Evolutionary conservation across 2,888 invertebrate species (phyloP).

Genomic region (Spilosoma lubricipeda): DNA sequence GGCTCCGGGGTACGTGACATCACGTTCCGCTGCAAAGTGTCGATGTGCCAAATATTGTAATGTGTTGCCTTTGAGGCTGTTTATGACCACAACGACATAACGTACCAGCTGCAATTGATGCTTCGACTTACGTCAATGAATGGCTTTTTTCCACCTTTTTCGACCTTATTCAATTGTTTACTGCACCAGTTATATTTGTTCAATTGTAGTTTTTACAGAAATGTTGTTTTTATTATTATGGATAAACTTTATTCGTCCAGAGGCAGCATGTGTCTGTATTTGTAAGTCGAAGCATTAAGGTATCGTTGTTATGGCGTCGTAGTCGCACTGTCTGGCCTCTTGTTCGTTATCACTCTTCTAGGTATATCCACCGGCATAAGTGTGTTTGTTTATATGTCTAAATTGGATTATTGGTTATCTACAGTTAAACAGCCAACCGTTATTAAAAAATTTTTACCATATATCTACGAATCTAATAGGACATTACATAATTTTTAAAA

Average conservation of each 20-base stretch:
- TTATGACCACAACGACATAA: slow-evolving; percentile 57
- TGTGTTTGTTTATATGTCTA: slow-evolving; percentile 65
- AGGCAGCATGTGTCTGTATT: slow-evolving; percentile 9
- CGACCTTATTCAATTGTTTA: background rate
- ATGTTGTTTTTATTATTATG: background rate
- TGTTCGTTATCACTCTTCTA: slow-evolving; percentile 74
- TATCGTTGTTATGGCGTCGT: slow-evolving; percentile 55
- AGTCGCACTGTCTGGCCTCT: slow-evolving; percentile 62
- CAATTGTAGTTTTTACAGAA: background rate
- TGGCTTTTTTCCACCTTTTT: background rate
- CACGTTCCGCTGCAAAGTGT: slow-evolving; percentile 64
- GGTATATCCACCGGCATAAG: slow-evolving; percentile 69
- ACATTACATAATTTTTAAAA: background rate
- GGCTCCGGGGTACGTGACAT: slow-evolving; percentile 87
- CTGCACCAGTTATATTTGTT: slow-evolving; percentile 2
- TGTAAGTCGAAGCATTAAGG: slow-evolving; percentile 45
- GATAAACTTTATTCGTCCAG: background rate
- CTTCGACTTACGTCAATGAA: slow-evolving; percentile 25
- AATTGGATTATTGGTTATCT: slow-evolving; percentile 51
- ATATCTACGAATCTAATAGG: background rate
- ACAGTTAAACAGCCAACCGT: slow-evolving; percentile 33
- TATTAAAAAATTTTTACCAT: background rate
- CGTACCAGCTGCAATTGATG: slow-evolving; percentile 19
- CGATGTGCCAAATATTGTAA: slow-evolving; percentile 74
- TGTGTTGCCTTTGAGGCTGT: slow-evolving; percentile 68